Base-by-base conservation (phyloP, 1,140 invertebrate species). In the Phthorimaea operculella region DNA sequence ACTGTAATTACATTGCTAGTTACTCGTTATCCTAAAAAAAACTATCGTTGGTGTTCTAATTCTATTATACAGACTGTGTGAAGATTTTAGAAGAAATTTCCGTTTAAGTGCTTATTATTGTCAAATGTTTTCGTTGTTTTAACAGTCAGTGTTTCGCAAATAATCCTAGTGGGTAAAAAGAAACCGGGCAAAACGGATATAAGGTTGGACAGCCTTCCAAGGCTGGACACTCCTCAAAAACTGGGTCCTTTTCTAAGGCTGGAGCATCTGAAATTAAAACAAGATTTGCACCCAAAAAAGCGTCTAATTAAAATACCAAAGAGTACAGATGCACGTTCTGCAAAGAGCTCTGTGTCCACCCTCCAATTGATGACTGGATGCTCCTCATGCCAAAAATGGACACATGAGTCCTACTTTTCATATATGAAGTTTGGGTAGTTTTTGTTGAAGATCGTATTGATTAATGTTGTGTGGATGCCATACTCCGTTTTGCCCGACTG, bases 331-430 rank as follows among this genome's bases (percentile, higher is more conserved):
- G 50, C 50, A 51, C 50, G 8, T 16, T 51, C 12, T 51, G 50
- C 12, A 21, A 33, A 7, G 50, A 28, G 16, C 4, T 14, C 5
- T 51, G 33, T 34, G 1, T 33, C 28, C 11, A 51, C 28, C 50
- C 50, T 34, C 50, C 50, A n/a, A n/a, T 7, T 12, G 50, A 51
- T 4, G 33, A 51, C 28, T 51, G 50, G 50, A 51, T 51, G 11
- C 50, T 12, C 11, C n/a, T 21, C 33, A n/a, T 51, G 50, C 16
- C 28, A 51, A n/a, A 12, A 51, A n/a, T 51, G 50, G 50, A 51
- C 50, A 33, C 50, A 51, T 16, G 50, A 51, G 16, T 16, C 21
- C n/a, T 51, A 21, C 33, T 51, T 9, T 11, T 51, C 50, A 28
- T 51, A 51, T 51, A n/a, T n/a, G 21, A 21, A 21, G n/a, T 17